Conservation (phyloP, 1,140 invertebrate species). For the Rhagoletis zephyria region DNA sequence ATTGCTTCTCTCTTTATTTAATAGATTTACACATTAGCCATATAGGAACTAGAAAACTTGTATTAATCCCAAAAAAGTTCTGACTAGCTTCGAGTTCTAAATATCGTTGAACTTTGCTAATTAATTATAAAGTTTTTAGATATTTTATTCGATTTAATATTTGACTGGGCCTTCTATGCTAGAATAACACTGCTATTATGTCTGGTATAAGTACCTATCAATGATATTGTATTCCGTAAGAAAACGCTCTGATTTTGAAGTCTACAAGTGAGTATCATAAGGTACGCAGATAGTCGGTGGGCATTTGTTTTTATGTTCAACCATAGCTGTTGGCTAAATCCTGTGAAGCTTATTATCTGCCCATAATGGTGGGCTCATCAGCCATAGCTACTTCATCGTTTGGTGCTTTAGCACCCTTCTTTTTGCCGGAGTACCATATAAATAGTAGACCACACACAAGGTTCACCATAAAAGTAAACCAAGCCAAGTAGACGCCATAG, state of each 20-base stretch:
- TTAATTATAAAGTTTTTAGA: background rate
- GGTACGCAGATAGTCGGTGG: slow-evolving; percentile 32
- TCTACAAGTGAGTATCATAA: background rate
- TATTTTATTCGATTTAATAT: background rate
- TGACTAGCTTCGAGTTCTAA: slow-evolving; percentile 6
- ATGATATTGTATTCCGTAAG: background rate
- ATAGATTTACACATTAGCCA: slow-evolving; percentile 15
- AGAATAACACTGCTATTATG: background rate
- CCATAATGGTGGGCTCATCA: slow-evolving; percentile 87
- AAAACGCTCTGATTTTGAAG: background rate
- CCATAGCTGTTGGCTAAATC: no score
- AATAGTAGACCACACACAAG: slow-evolving; percentile 81
- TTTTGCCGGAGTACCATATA: slow-evolving; percentile 85
- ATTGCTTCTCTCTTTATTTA: background rate
- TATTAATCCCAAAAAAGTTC: slow-evolving; percentile 9
- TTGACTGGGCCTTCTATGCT: background rate
- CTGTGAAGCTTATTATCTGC: slow-evolving; percentile 76
- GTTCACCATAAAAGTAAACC: slow-evolving; percentile 85
- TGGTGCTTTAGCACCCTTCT: slow-evolving; percentile 85
- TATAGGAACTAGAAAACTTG: slow-evolving; percentile 24
- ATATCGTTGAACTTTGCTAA: background rate
- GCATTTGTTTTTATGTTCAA: background rate
- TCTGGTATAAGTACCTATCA: background rate
- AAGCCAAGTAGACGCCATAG: slow-evolving; percentile 85
- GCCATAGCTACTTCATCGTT: slow-evolving; percentile 86